Conservation (phyloP, 2,113 vertebrate species). For the Malurus alboscapulatus region DNA sequence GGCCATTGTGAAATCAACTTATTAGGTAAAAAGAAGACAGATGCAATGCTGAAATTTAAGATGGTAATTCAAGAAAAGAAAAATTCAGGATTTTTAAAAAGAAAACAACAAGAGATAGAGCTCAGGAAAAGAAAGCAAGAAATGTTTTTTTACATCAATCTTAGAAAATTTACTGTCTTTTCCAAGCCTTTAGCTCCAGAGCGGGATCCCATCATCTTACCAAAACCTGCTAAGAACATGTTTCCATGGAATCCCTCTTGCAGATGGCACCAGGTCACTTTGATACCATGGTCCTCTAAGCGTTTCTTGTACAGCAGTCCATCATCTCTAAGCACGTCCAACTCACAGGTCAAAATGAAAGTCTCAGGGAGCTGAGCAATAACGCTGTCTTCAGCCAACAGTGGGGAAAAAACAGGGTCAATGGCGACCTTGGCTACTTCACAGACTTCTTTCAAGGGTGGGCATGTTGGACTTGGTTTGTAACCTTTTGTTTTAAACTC, state of each 20-base stretch:
- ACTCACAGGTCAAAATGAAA: conserved; percentile 69
- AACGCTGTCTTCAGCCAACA: conserved; percentile 42
- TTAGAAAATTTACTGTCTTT: conserved; percentile 66
- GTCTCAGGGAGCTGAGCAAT: conserved; percentile 63
- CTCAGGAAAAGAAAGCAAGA: background rate
- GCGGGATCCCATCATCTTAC: conserved; percentile 35
- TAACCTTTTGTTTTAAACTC: conserved; percentile 62
- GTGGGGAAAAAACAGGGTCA: background rate
- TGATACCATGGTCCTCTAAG: conserved; percentile 73
- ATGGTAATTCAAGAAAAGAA: background rate
- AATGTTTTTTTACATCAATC: conserved; percentile 15
- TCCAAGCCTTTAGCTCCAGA: conserved; percentile 59
- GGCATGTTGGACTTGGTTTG: background rate
- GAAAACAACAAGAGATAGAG: background rate
- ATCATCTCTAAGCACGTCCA: conserved; percentile 81
- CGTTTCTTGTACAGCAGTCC: conserved; percentile 79
- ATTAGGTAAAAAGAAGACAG: background rate
- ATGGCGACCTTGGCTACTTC: accelerated
- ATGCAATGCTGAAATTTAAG: background rate
- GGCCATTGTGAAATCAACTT: background rate
- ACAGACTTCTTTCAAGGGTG: conserved; percentile 55
- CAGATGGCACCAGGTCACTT: conserved; percentile 77
- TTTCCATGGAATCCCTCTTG: conserved; percentile 79
- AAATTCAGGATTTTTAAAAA: background rate
- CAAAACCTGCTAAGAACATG: conserved; percentile 47